Percentiles rank a stretch among this genome's conserved stretches.
phyloP scores from a whole-genome alignment of 2,888 invertebrate species.

The Pachymerium ferrugineum region DNA sequence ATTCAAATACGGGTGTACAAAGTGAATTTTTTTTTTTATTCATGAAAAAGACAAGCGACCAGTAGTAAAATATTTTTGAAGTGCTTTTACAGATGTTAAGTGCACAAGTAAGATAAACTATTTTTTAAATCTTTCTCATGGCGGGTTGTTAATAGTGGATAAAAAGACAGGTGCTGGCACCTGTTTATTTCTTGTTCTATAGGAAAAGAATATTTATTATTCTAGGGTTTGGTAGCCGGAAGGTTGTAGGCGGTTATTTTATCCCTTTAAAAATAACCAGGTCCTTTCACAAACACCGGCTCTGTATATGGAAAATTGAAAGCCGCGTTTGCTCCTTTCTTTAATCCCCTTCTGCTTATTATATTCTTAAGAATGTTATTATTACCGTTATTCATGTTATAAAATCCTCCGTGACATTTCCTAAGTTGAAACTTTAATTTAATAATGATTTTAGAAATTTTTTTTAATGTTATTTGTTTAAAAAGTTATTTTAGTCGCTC shows the following conservation, averaged over 20 bases:
- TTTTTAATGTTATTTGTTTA: no score
- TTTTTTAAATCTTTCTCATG: no score
- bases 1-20: no score
- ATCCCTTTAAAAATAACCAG: slow-evolving; percentile 6
- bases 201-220: slow-evolving; percentile 11
- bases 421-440: no score
- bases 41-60: no score
- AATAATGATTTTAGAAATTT: no score
- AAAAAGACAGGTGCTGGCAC: slow-evolving; percentile 11
- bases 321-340: not conserved
- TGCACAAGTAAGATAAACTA: not conserved
- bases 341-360: not conserved
- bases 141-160: not conserved
- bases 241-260: slow-evolving; percentile 22
- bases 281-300: not conserved
- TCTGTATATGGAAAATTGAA: slow-evolving; percentile 5
- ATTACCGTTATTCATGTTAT: no score
- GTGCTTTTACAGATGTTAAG: no score
- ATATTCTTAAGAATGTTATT: no score
- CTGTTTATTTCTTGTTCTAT: slow-evolving; percentile 15
- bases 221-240: not conserved
- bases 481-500: no score
- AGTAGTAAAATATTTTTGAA: no score
- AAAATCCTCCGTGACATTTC: not conserved
- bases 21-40: no score